These are phyloP conservation scores for Bimastos eiseni DNA, from an alignment of 2,888 invertebrate species.

Conservation along the genomic window DNA sequence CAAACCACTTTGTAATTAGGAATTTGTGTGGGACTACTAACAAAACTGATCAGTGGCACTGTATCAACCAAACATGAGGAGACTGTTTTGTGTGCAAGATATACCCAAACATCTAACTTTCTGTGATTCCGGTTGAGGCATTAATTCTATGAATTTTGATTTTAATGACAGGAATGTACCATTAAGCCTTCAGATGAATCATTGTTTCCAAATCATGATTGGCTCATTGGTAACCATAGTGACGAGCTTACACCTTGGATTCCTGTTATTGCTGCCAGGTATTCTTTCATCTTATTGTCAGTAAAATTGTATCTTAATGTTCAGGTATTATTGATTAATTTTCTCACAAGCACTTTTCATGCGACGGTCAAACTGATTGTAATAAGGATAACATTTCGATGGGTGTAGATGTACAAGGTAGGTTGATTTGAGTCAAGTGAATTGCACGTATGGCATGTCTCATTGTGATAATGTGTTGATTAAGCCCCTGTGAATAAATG, in stretches of 20 bases:
- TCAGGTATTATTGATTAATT: background rate
- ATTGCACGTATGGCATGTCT: background rate
- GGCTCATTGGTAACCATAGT: slow-evolving; percentile 97
- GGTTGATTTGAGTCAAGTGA: background rate
- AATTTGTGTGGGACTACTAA: too few relatives aligned
- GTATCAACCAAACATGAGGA: too few relatives aligned
- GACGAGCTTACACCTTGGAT: slow-evolving; percentile 99
- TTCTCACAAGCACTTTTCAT: background rate
- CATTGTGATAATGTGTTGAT: too few relatives aligned
- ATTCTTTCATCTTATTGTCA: slow-evolving; percentile 25
- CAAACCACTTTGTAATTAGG: too few relatives aligned
- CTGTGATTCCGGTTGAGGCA: background rate
- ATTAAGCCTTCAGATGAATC: slow-evolving; percentile 72
- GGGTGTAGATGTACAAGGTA: background rate
- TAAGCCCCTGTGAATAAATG: too few relatives aligned
- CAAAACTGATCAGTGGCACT: too few relatives aligned
- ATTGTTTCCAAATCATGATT: slow-evolving; percentile 76
- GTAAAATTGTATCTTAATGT: background rate
- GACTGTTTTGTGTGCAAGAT: too few relatives aligned
- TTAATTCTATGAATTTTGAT: background rate
- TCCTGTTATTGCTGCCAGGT: slow-evolving; percentile 84
- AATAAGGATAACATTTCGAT: background rate
- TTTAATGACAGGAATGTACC: slow-evolving; percentile 39
- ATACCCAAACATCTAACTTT: too few relatives aligned
- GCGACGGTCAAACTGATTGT: background rate